Percentiles rank a stretch among this genome's conserved stretches.
Evolutionary conservation across 2,113 vertebrate species (phyloP).

Genomic region (Hiodon tergisus): DNA sequence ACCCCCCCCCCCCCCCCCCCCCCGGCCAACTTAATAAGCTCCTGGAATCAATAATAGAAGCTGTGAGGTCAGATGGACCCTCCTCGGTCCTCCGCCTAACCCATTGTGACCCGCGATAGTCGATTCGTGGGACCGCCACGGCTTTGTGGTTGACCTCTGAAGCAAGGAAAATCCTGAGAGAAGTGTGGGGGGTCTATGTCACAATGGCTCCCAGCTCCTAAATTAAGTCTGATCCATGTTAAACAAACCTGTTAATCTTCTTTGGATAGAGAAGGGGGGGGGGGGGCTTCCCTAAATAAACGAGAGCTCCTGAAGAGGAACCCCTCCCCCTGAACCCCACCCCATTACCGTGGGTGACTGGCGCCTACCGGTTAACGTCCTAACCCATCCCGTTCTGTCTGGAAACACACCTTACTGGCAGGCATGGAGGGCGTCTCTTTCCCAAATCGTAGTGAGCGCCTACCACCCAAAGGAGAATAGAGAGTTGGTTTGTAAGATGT

Average conservation of each 20-base stretch:
- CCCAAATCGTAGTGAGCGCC: no score
- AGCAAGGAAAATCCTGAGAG: neutral
- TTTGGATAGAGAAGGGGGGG: no score
- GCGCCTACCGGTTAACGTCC: no score
- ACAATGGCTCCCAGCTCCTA: neutral
- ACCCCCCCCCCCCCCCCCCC: neutral
- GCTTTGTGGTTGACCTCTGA: constrained; percentile 2
- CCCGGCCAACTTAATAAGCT: neutral
- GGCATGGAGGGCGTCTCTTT: no score
- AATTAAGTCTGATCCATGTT: neutral
- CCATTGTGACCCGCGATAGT: no score
- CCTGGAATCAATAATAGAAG: neutral
- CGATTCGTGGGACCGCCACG: neutral
- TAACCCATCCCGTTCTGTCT: no score
- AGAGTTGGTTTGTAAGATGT: no score
- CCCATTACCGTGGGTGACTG: no score
- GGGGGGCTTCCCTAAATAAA: neutral
- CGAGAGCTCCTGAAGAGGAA: neutral
- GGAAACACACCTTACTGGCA: no score
- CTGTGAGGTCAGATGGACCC: neutral
- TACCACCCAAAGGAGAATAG: no score
- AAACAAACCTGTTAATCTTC: neutral
- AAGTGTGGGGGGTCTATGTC: neutral
- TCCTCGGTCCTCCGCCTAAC: neutral
- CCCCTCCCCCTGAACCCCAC: no score